Evolutionary conservation across 92 coral and sea anemone species (phyloP).

Genomic region (Umimayanthus chanpuru): DNA sequence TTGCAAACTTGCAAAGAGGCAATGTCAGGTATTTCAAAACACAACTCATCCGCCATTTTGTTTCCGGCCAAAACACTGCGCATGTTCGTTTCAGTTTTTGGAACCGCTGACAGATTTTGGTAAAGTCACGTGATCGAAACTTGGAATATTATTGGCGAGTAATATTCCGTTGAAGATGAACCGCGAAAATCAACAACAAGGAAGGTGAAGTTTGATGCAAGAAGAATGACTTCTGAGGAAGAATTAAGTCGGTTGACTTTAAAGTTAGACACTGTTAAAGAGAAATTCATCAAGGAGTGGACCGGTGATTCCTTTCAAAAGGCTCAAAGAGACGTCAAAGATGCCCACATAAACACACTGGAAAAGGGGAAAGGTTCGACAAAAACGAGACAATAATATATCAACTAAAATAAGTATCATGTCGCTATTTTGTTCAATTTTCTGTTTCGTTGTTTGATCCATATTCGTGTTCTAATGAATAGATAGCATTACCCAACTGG

Average conservation of each 20-base stretch:
- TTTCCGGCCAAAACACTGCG: conserved; percentile 25
- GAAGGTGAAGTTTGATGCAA: neutral
- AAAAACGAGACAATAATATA: too few species aligned
- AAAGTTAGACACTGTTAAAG: conserved; percentile 77
- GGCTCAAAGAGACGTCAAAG: conserved; percentile 51
- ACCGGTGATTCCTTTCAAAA: conserved; percentile 72
- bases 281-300: conserved; percentile 86
- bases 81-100: conserved; percentile 30
- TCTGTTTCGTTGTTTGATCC: neutral
- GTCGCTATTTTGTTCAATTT: neutral
- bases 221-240: conserved; percentile 64
- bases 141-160: conserved; percentile 37
- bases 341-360: conserved; percentile 50
- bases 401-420: neutral
- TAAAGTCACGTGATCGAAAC: conserved; percentile 52
- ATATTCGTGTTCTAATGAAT: neutral
- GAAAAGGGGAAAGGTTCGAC: conserved; percentile 68
- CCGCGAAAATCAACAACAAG: conserved; percentile 69
- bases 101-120: conserved; percentile 36
- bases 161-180: conserved; percentile 45
- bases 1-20: neutral
- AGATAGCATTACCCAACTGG: conserved; percentile 77
- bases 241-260: conserved; percentile 64
- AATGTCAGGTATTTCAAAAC: neutral
- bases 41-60: conserved; percentile 68